Conservation (phyloP, 2,113 vertebrate genomes). For the Diadophis punctatus region DNA sequence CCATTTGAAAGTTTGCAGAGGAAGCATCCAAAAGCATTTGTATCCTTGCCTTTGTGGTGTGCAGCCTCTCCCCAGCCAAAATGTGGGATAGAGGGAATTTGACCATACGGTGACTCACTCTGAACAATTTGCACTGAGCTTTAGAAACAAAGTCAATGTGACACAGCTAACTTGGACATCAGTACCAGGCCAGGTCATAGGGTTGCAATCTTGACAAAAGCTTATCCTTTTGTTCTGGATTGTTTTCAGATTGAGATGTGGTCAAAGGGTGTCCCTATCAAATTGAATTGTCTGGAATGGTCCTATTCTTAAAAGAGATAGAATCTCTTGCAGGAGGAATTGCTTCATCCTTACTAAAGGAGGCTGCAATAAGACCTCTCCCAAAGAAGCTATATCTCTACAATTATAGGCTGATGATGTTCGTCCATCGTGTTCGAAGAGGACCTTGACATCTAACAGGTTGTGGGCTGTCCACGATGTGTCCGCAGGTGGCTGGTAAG, state of each 20-base stretch:
- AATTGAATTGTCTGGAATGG: background rate
- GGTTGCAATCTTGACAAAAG: background rate
- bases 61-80: background rate
- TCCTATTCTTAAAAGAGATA: background rate
- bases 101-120: background rate
- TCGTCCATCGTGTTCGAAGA: too few relatives aligned
- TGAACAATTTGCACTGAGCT: background rate
- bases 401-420: too few relatives aligned
- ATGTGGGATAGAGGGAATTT: background rate
- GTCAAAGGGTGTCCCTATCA: background rate
- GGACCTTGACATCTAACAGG: too few relatives aligned
- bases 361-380: background rate
- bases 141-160: background rate
- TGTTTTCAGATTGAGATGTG: background rate
- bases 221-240: background rate
- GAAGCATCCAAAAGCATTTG: background rate
- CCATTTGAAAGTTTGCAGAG: background rate
- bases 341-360: background rate
- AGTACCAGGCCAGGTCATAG: background rate
- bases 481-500: too few relatives aligned
- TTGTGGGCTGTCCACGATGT: too few relatives aligned
- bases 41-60: background rate
- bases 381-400: background rate
- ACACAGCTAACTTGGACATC: background rate
- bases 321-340: background rate